Conservation (phyloP, 2,888 invertebrate species). For the Gryllus longicercus region DNA sequence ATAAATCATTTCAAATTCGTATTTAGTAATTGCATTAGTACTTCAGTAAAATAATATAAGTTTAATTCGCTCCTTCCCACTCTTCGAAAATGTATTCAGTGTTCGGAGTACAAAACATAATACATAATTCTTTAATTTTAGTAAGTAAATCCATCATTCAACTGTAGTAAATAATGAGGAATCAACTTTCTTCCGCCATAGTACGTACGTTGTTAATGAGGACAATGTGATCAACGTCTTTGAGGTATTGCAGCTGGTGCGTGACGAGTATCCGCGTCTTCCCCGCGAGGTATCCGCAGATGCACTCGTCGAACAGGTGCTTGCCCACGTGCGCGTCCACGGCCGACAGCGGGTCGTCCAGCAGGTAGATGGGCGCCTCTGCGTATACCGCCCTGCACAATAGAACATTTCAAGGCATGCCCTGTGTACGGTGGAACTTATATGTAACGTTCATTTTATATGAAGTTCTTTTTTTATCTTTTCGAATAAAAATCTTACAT, state of each 20-base stretch:
- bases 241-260: constrained; percentile 37
- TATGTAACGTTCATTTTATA: no score
- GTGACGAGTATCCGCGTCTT: constrained; percentile 50
- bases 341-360: constrained; percentile 80
- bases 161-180: no score
- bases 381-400: constrained; percentile 61
- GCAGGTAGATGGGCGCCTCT: constrained; percentile 71
- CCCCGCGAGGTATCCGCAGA: constrained; percentile 46
- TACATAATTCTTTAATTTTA: no score
- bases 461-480: no score
- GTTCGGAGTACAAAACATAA: no score
- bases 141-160: no score
- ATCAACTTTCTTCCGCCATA: background rate
- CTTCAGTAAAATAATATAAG: no score
- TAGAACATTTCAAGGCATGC: background rate
- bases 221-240: constrained; percentile 45
- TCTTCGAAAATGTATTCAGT: no score
- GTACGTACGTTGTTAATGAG: constrained; percentile 44
- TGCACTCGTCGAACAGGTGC: constrained; percentile 60
- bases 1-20: no score
- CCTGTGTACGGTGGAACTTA: background rate
- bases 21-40: no score
- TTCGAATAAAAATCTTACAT: no score
- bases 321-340: constrained; percentile 75
- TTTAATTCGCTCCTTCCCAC: no score